Base-by-base conservation (phyloP, 1,140 invertebrate species). In the Thaumatotibia leucotreta region DNA sequence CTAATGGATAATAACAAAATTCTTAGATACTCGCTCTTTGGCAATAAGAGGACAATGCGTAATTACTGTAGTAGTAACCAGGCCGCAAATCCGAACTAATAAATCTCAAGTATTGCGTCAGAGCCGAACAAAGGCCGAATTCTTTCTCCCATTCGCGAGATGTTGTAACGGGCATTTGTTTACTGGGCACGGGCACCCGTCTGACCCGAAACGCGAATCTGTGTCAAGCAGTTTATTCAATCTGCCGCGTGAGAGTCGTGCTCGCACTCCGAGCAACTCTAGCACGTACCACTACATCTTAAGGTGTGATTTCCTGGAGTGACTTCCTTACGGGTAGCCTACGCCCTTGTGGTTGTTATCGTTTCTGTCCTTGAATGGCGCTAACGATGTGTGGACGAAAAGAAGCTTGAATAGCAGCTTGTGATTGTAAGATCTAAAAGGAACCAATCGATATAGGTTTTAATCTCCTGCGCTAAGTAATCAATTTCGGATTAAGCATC, bases 181-280 rank as follows among this genome's bases (percentile, higher is more conserved):
- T 86, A 86, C 81, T 69, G 77, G 73, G 69, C 72, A 74, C 78
- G 67, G 72, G 77, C 80, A 79, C 79, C 84, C 80, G 84, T 80
- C 79, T 89, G 86, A 86, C 84, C 88, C 86, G 80, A 89, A 90
- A 86, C 80, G 75, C 73, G 82, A 89, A 90, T 84, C 83, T 89
- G 84, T 90, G 88, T 90, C 88, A 90, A 90, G 88, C 85, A 84
- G 88, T 90, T 90, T 90, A 90, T 90, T 90, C 84, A 90, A 90
- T 90, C 86, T 88, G 81, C 69, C 71, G 76, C 70, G 76, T 74
- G 74, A 84, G 79, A 78, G 63, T 73, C 72, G 74, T 49, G 17
- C 24, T 17, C 14, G 14, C n/a, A 33, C 14, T 68, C 65, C 75
- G 68, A 35, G 65, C 67, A 45, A 77, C 77, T 69, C 24, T 66